Base-by-base conservation (phyloP, 2,797 vertebrate species). In the Macroramphosus scolopax region DNA sequence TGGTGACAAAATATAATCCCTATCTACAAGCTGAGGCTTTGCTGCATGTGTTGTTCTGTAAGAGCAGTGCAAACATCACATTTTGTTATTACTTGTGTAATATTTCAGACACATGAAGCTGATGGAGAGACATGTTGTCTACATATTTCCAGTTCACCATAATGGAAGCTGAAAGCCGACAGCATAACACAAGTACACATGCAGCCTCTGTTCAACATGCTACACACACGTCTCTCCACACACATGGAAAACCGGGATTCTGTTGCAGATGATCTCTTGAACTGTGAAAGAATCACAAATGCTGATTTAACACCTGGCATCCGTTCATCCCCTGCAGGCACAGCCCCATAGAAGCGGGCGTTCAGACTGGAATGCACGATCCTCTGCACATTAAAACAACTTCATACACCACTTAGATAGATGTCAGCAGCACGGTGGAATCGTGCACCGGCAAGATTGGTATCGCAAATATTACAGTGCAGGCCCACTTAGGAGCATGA, bases 361-460 rank as follows among this genome's bases (percentile, higher is more conserved):
- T 64, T 83, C 71, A 63, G 68, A 71, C 54, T 66, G 63, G 68
- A 85, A 75, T 74, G 71, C 41, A 61, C 44, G 7, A 52, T 78
- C 47, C 5, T 47, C 50, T 54, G 42, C 16, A 51, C 25, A 59
- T 71, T 68, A 50, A 77, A 80, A 72, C 65, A 74, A 51, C 62
- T 72, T 75, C 65, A 77, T 68, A 72, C 73, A 46, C 68, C 54
- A 62, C 73, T 80, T 68, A 66, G 39, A 72, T 62, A 39, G 60
- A 70, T 67, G 81, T 85, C 78, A 79, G 56, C 72, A 30, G 72
- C 50, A 0, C 52, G 61, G 42, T 44, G 42, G 51, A 59, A 41
- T 72, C 37, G 32, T 26, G 62, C 39, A 26, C 63, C 60, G 44
- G 12, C 39, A 54, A 72, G 77, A 78, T 80, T 61, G 54, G 24